Evolutionary conservation across 2,888 invertebrate genomes (phyloP), one percentile per base, ranked within the genome.

Genomic region (Mimachlamys varia): DNA sequence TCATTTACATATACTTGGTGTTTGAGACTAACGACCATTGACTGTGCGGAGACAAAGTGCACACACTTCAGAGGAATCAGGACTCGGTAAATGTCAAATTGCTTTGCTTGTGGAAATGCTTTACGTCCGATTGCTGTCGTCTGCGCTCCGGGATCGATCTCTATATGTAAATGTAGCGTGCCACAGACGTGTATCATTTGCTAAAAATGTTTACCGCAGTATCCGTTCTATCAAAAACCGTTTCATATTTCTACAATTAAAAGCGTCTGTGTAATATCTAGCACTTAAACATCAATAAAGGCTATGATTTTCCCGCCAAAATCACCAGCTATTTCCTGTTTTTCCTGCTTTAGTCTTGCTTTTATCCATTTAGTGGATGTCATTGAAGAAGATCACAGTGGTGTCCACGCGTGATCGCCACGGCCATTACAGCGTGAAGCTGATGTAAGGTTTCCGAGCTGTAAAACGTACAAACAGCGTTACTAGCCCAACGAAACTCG

Each of bases 211-310:
- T 76, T 76, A 27, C 76, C 33, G 0, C 76, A 33, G 76, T 76
- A 76, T 76, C 76, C 76, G 76, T 33, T 76, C 76, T 76, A 22
- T 76, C 76, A 76, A 7, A 76, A 76, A 76, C 27, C 10, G 76
- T 62, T 76, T 76, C 76, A 76, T 76, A 76, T 76, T 76, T 76
- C 76, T 76, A 76, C 27, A 76, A 76, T 33, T 33, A 76, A 76
- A 76, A 76, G 76, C 76, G 76, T 33, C 33, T 27, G 33, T 76
- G 76, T 76, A 76, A 76, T 76, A 33, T 33, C 76, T 13, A 33
- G 76, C 33, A 76, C 76, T 76, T 76, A 76, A 76, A 76, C 33
- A 76, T 76, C 76, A 76, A 76, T 76, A 76, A 27, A 76, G 27
- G 33, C 76, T 76, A 33, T 10, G 27, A 3, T 10, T 76, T 76